phyloP scores from a whole-genome alignment of 2,888 invertebrate species.

The Troides oblongomaculatus region DNA sequence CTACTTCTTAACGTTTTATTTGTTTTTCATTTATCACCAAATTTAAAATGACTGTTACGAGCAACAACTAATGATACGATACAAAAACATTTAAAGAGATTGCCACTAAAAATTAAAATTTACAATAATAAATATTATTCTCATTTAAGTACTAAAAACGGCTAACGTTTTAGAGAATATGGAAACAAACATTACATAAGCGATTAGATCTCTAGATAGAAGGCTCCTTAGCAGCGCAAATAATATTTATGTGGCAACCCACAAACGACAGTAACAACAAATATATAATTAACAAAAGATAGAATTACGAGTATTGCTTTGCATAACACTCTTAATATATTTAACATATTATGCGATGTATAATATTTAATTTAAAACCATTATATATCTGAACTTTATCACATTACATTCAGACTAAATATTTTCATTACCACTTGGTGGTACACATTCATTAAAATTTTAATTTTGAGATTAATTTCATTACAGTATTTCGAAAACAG shows the following conservation, averaged over 20 bases:
- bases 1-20: conserved; percentile 23
- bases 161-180: background rate
- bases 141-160: background rate
- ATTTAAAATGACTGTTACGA: conserved; percentile 16
- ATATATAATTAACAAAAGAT: conserved; percentile 9
- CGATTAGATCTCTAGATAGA: background rate
- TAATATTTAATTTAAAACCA: background rate
- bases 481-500: background rate
- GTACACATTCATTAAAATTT: background rate
- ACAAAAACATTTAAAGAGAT: background rate
- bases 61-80: conserved; percentile 6
- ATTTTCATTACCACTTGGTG: conserved; percentile 29
- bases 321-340: background rate
- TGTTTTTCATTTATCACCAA: conserved; percentile 22
- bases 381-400: conserved; percentile 36
- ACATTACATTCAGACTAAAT: conserved; percentile 49
- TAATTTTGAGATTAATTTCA: background rate
- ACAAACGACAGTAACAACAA: conserved; percentile 28
- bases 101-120: background rate
- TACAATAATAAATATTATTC: background rate
- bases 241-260: conserved; percentile 4
- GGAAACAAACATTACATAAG: background rate
- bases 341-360: background rate
- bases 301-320: conserved; percentile 15
- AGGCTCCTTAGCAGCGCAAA: too few species aligned